These are phyloP conservation scores for Diceros bicornis DNA, from an alignment of 2,797 vertebrate species.

Conservation along the genomic window DNA sequence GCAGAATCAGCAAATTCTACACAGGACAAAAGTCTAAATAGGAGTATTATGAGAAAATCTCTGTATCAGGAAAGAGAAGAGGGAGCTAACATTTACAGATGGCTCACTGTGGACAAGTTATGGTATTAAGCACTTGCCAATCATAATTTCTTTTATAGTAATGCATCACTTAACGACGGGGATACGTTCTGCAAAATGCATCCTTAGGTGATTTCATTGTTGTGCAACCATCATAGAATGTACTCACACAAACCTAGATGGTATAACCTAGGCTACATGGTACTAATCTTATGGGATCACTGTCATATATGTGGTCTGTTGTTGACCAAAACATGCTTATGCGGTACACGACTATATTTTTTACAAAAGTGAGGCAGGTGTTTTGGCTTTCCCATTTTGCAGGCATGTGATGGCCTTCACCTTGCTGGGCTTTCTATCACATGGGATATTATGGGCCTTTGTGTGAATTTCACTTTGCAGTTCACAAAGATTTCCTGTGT, in stretches of 20 bases:
- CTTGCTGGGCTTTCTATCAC: neutral
- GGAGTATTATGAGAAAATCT: neutral
- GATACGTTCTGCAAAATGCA: no score
- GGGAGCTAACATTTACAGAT: neutral
- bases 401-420: neutral
- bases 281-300: no score
- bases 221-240: no score
- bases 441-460: fast-evolving
- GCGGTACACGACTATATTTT: neutral
- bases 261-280: no score
- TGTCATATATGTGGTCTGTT: no score
- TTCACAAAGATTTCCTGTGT: neutral
- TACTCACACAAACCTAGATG: no score
- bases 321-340: no score
- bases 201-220: no score
- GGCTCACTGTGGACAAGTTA: neutral
- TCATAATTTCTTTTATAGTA: neutral
- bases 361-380: neutral
- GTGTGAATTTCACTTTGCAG: neutral
- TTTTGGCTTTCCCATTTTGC: neutral
- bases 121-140: neutral
- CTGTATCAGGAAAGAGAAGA: neutral
- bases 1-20: neutral
- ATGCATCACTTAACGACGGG: no score
- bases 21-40: neutral